Evolutionary conservation across 2,113 vertebrate species (phyloP), one percentile per base, ranked within the genome.

Genomic region (Anarrhichthys ocellatus): DNA sequence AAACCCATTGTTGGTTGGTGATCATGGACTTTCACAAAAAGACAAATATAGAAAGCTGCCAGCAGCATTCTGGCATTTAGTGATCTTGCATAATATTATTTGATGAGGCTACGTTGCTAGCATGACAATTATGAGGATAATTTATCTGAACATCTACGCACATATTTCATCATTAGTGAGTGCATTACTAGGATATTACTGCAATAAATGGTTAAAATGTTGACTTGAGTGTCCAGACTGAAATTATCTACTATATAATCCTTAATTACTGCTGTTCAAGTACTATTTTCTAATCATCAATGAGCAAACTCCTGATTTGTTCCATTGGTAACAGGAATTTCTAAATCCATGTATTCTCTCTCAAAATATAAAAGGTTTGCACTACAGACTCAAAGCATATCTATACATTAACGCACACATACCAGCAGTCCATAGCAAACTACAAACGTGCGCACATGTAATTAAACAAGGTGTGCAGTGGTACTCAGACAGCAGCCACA

Each of bases 391-490:
- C 1, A 24, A 15, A 15, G 36, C 20, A 22, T 15, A 54, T 2
- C 34, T 9, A 20, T 13, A 27, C 46, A 29, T 54, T 27, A 14
- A 56, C 32, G 4, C 2, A 29, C 9, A 36, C 46, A 63, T 50
- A 27, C 7, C 22, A 64, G 38, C 15, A 48, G 46, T 24, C 72
- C 9, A 59, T n/a, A 6, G 20, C 6, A 36, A 29, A 32, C 1
- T 36, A 29, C 38, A 73, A 52, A 52, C 13, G 69, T 27, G 44
- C 32, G 27, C 29, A 38, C 14, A 70, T 20, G 6, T 67, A 63
- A 82, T 80, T 76, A 48, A 73, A 40, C 27, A 44, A 71, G 52
- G 36, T 84, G 59, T 48, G 54, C 68, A 38, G 27, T 17, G 22
- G 34, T 58, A 63, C 10, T n/a, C 27, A 73, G 34, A 82, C 40